phyloP scores from a whole-genome alignment of 2,888 invertebrate species.

The Philonicus albiceps region DNA sequence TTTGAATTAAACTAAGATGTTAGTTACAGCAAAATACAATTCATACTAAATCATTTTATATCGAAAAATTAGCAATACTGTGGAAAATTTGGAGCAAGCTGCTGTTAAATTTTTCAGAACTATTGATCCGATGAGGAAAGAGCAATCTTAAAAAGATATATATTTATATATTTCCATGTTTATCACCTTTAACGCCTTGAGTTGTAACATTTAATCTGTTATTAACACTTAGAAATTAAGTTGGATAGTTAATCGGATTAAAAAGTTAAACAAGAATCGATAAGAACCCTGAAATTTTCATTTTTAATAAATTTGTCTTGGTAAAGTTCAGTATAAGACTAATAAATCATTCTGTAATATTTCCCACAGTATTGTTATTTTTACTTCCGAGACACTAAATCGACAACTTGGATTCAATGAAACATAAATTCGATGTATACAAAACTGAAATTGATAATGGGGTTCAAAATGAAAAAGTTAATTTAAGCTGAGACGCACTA shows the following conservation, averaged over 20 bases:
- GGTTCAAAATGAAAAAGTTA: background rate
- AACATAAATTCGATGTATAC: background rate
- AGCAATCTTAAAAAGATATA: too few species aligned
- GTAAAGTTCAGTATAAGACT: too few species aligned
- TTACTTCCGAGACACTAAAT: background rate
- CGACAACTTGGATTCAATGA: background rate
- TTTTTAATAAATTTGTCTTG: too few species aligned
- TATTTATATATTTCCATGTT: too few species aligned
- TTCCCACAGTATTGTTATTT: background rate
- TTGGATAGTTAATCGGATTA: too few species aligned
- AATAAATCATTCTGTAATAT: background rate
- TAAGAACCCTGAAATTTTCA: background rate
- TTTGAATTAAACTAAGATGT: background rate
- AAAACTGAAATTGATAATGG: background rate
- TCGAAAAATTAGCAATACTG: background rate
- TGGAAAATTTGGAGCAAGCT: background rate
- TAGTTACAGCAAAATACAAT: background rate
- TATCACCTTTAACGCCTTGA: too few species aligned
- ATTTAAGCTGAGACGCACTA: background rate
- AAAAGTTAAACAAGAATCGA: too few species aligned
- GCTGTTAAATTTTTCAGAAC: too few species aligned
- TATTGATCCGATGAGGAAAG: too few species aligned
- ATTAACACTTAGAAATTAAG: too few species aligned
- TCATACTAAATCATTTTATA: background rate
- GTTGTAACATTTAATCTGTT: too few species aligned